These are phyloP conservation scores for Metacarcinus magister DNA, from an alignment of 2,888 invertebrate species.

Conservation along the genomic window DNA sequence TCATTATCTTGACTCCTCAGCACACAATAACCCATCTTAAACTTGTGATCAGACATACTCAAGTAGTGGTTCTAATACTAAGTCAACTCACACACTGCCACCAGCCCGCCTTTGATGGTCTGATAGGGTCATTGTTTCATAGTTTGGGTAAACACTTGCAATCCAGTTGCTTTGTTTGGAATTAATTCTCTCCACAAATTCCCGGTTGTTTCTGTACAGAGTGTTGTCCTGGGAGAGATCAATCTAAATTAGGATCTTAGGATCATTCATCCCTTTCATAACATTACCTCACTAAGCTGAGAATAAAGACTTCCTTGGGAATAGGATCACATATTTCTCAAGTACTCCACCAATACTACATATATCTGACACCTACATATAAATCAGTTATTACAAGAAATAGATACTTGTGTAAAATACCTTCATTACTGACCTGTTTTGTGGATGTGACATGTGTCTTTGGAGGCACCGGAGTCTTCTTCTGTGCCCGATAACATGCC, in stretches of 20 bases:
- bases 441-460: constrained; percentile 72
- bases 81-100: constrained; percentile 83
- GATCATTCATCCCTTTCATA: background rate
- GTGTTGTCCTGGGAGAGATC: constrained; percentile 54
- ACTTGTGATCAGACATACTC: background rate
- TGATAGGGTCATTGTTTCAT: constrained; percentile 84
- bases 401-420: background rate
- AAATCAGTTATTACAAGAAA: background rate
- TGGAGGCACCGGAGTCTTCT: constrained; percentile 76
- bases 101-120: constrained; percentile 85
- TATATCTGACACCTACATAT: background rate
- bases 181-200: constrained; percentile 85
- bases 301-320: background rate
- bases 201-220: constrained; percentile 83
- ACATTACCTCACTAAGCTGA: background rate
- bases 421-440: constrained; percentile 47
- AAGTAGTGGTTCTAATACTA: background rate
- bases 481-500: constrained; percentile 84
- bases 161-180: constrained; percentile 85
- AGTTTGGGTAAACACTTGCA: constrained; percentile 85
- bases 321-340: background rate
- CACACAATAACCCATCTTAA: too few relatives aligned
- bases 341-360: background rate
- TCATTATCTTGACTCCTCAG: background rate
- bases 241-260: background rate